A percentile compares a stretch with the other conserved stretches of the same genome.
Evolutionary conservation across 2,888 invertebrate species (phyloP).

Genomic region (Ochropleura leucogaster): DNA sequence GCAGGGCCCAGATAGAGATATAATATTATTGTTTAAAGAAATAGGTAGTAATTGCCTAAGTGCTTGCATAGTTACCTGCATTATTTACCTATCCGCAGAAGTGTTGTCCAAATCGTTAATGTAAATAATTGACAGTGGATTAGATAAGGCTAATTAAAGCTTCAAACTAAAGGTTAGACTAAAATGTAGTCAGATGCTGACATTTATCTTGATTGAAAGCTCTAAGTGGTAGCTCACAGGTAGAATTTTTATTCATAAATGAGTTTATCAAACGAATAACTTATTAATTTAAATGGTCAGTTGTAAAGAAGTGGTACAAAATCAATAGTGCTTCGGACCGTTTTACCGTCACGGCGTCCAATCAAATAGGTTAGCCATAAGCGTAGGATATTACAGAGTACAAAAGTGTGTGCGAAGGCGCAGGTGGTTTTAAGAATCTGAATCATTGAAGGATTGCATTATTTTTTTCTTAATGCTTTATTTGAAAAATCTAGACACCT

Average conservation of each 20-base stretch:
- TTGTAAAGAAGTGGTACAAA: neutral
- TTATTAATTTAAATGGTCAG: neutral
- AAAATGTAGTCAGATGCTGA: slow-evolving; percentile 34
- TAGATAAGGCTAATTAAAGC: slow-evolving; percentile 50
- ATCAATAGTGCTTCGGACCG: no score
- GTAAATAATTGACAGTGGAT: slow-evolving; percentile 46
- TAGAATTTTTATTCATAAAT: neutral
- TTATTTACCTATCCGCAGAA: slow-evolving; percentile 22
- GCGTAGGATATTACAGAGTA: no score
- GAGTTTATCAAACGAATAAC: neutral
- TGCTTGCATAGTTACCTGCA: neutral
- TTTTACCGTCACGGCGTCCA: no score
- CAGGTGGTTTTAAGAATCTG: no score
- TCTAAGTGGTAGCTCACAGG: slow-evolving; percentile 17
- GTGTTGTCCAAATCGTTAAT: slow-evolving; percentile 31
- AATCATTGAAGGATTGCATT: no score
- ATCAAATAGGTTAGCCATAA: no score
- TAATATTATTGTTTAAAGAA: no score
- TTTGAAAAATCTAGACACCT: no score
- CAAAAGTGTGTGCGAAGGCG: no score
- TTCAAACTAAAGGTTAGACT: slow-evolving; percentile 36
- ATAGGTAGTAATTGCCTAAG: neutral
- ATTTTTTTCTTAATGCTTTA: no score
- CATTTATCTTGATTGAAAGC: slow-evolving; percentile 50
- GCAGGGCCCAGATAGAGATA: no score